Conservation (phyloP, 2,888 invertebrate species). For the Amorpha juglandis region DNA sequence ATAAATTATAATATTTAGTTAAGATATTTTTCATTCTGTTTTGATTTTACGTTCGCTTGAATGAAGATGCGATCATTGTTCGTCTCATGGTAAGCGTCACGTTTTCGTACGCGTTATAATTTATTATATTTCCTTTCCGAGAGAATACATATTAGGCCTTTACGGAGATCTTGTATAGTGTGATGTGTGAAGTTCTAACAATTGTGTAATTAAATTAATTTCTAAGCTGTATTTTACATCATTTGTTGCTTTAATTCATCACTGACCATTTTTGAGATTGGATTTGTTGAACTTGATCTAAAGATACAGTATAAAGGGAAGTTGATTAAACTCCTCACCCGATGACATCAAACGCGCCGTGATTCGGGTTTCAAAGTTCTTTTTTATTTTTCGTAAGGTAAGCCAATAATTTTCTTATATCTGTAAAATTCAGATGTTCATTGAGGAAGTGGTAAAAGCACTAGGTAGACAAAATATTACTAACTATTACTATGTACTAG, state of each 20-base stretch:
- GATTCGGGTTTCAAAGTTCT: too few species aligned
- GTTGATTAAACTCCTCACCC: too few species aligned
- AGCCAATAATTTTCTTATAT: not conserved
- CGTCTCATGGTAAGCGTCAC: too few species aligned
- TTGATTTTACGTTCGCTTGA: too few species aligned
- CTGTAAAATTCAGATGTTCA: not conserved
- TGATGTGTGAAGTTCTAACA: not conserved
- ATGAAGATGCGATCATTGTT: too few species aligned
- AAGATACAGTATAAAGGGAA: too few species aligned
- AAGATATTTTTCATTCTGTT: too few species aligned
- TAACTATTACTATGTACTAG: too few species aligned
- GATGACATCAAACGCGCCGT: too few species aligned
- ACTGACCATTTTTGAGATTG: not conserved
- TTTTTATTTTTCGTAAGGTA: not conserved
- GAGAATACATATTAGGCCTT: too few species aligned
- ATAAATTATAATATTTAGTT: not conserved
- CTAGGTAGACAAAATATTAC: too few species aligned
- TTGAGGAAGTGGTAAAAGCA: not conserved
- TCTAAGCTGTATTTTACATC: not conserved
- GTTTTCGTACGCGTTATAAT: not conserved
- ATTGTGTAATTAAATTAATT: not conserved
- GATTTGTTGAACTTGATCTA: not conserved
- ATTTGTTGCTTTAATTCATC: not conserved
- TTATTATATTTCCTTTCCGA: too few species aligned
- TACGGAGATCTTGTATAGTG: not conserved